These are phyloP conservation scores for Torymus aiolomorphi DNA, from an alignment of 2,888 invertebrate genomes.

Conservation along the genomic window DNA sequence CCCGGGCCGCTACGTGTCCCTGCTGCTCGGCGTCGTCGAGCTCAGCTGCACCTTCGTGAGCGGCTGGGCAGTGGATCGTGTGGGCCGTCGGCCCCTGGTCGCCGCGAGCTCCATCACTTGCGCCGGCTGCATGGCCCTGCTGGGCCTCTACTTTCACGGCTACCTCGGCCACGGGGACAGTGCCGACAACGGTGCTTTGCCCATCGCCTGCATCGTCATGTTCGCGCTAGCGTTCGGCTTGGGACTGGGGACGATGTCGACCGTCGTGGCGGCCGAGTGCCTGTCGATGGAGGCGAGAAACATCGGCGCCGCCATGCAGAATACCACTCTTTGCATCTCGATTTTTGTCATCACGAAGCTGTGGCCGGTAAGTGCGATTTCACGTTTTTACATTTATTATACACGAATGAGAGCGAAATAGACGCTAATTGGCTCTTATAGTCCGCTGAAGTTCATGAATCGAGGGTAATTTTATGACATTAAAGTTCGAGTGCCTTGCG, in stretches of 20 bases:
- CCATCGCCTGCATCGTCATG: slow-evolving; percentile 47
- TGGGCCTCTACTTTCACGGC: slow-evolving; percentile 53
- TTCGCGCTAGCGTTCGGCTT: slow-evolving; percentile 53
- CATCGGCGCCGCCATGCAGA: slow-evolving; percentile 41
- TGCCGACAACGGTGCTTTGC: neutral
- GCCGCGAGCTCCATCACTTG: slow-evolving; percentile 29
- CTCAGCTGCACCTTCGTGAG: slow-evolving; percentile 51
- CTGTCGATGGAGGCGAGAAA: slow-evolving; percentile 54
- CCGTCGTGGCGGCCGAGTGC: slow-evolving; percentile 54
- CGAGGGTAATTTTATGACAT: no score
- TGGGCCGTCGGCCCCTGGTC: slow-evolving; percentile 48
- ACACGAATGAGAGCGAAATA: no score
- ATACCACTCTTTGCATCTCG: slow-evolving; percentile 50
- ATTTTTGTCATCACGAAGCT: slow-evolving; percentile 53
- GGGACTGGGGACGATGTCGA: slow-evolving; percentile 49
- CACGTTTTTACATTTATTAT: neutral
- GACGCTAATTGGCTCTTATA: no score
- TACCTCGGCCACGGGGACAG: neutral
- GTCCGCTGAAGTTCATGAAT: no score
- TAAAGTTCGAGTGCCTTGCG: no score
- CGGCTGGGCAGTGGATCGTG: slow-evolving; percentile 42
- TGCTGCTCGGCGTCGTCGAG: slow-evolving; percentile 56
- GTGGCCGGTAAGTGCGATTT: slow-evolving; percentile 52
- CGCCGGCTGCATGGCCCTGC: slow-evolving; percentile 47
- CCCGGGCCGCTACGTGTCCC: slow-evolving; percentile 52